phyloP scores from a whole-genome alignment of 2,888 invertebrate species.

The Caenorhabditis sp. region DNA sequence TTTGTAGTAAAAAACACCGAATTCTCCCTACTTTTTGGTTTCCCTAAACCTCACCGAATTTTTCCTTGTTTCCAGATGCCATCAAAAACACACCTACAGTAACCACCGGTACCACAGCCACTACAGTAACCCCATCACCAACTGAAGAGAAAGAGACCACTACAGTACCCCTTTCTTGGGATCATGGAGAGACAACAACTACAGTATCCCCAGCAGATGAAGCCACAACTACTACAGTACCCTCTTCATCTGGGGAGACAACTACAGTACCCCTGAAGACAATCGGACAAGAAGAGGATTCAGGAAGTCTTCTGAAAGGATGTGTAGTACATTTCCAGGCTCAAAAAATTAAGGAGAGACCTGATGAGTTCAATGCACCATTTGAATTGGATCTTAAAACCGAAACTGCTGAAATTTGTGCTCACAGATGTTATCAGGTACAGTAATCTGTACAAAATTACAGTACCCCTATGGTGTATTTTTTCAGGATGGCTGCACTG shows the following conservation, averaged over 20 bases:
- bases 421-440: slow-evolving; percentile 61
- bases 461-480: background rate
- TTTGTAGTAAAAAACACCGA: too few relatives aligned
- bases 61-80: slow-evolving; percentile 29
- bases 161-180: too few relatives aligned
- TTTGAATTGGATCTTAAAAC: slow-evolving; percentile 51
- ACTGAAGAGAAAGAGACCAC: too few relatives aligned
- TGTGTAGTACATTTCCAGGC: slow-evolving; percentile 62
- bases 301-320: slow-evolving; percentile 43
- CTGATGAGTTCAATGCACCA: slow-evolving; percentile 49
- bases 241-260: background rate
- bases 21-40: too few relatives aligned
- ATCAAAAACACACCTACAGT: slow-evolving; percentile 14
- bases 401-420: slow-evolving; percentile 57
- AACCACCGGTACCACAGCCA: background rate
- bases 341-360: slow-evolving; percentile 48
- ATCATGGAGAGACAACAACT: background rate
- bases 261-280: slow-evolving; percentile 7
- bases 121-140: slow-evolving; percentile 11
- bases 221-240: background rate
- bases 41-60: too few relatives aligned
- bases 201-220: slow-evolving; percentile 8
- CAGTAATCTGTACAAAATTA: background rate
- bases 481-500: slow-evolving; percentile 62
- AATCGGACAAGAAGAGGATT: slow-evolving; percentile 25